These are phyloP conservation scores for Aphidoletes aphidimyza DNA, from an alignment of 2,888 invertebrate species.

Conservation along the genomic window DNA sequence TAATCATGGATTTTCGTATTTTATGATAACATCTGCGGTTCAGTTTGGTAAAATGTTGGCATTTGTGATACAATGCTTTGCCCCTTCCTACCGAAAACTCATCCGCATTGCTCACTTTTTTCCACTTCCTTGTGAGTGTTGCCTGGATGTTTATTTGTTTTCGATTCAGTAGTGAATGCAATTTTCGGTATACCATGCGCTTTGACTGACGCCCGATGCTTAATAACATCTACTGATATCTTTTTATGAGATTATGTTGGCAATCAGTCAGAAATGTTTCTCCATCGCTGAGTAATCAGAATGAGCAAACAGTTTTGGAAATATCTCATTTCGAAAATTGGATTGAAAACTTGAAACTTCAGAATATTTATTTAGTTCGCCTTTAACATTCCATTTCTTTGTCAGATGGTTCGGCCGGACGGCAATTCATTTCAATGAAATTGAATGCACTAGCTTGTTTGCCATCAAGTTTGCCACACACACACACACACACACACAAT, in stretches of 20 bases:
- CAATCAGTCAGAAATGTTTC: constrained; percentile 16
- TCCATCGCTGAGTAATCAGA: not conserved
- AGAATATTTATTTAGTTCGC: not conserved
- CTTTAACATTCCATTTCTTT: not conserved
- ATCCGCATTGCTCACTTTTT: not conserved
- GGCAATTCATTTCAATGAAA: too few relatives aligned
- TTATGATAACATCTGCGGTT: constrained; percentile 49
- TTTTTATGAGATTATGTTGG: constrained; percentile 49
- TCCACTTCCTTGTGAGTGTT: not conserved
- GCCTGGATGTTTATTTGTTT: constrained; percentile 18
- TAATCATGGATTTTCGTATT: constrained; percentile 51
- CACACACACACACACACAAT: too few relatives aligned
- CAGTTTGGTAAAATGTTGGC: not conserved
- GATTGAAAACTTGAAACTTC: not conserved
- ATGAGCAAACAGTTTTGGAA: not conserved
- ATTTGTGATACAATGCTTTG: not conserved
- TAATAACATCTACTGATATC: not conserved
- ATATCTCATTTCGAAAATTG: not conserved
- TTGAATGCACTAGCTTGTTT: too few relatives aligned
- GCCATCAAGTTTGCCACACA: too few relatives aligned
- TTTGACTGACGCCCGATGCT: not conserved
- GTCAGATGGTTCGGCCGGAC: not conserved
- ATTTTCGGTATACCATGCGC: not conserved
- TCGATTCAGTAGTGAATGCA: not conserved
- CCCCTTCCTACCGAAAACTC: not conserved